Evolutionary conservation across 1,140 invertebrate genomes (phyloP), one percentile per base, ranked within the genome.

Genomic region (Condylostylus longicornis): DNA sequence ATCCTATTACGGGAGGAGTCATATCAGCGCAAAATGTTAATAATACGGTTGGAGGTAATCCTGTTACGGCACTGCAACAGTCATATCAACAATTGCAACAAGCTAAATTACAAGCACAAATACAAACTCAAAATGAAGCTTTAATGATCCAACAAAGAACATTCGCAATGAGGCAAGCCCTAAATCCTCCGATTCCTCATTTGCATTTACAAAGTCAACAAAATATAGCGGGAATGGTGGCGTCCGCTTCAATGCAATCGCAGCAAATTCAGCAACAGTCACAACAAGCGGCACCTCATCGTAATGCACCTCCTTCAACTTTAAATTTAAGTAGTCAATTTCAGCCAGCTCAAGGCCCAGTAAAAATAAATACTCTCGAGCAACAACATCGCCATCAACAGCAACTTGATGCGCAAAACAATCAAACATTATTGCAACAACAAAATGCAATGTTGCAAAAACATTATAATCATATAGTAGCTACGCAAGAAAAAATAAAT

Each of bases 141-240:
- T 65, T 66, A 38, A 67, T 70, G 53, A 67, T 70, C 43, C 69
- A 72, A 44, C 70, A 72, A 40, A 66, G 70, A 42, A 71, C 69
- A 21, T 72, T 72, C 44, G 70, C 70, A 18, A 61, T 71, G 51
- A 48, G 70, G 10, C 70, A 72, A 50, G 48, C 50, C 15, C 48
- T 61, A 39, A 61, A 59, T 69, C 43, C 53, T 59, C 42, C 62
- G 54, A 39, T 44, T 14, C 45, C 45, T 12, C 42, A 54, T 6
- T 43, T 44, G 15, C 55, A 58, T 15, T 58, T 50, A 14, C 56
- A 59, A 28, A 54, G 58, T 47, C 56, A 53, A 40, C 55, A 58
- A 23, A 54, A 50, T 3, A n/a, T n/a, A n/a, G 39, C 54, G 27
- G 58, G 54, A 42, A 52, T 58, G 40, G 49, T 53, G 33, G 53